Percentiles rank a stretch among this genome's conserved stretches.
phyloP scores from a whole-genome alignment of 2,797 vertebrate species.

The Cyprinella venusta region DNA sequence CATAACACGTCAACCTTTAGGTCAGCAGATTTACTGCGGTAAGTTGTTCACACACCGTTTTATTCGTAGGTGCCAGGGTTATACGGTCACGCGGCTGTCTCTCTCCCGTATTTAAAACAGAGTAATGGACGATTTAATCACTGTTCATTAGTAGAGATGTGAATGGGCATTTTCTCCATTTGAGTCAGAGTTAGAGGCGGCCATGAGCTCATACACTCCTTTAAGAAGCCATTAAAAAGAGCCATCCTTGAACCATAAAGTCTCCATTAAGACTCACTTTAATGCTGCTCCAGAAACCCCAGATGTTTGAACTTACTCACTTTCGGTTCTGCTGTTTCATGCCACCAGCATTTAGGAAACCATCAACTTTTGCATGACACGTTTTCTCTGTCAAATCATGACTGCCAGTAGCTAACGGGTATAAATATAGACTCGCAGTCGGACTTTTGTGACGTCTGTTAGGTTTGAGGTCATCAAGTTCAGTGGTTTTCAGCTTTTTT shows the following conservation, averaged over 20 bases:
- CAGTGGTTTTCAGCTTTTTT: not conserved
- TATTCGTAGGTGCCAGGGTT: not conserved
- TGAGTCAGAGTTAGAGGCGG: constrained; percentile 22
- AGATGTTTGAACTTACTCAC: constrained; percentile 14
- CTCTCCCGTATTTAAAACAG: constrained; percentile 1
- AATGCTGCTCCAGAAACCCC: not conserved
- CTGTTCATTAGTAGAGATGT: not conserved
- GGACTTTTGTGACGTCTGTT: not conserved
- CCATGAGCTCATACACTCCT: constrained; percentile 12
- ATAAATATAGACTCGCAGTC: not conserved
- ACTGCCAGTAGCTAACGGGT: constrained; percentile 2
- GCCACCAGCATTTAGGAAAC: constrained; percentile 20
- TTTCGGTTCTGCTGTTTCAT: constrained; percentile 1
- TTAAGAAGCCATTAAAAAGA: constrained; percentile 18
- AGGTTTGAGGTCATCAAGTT: constrained; percentile 1
- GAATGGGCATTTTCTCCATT: constrained; percentile 11
- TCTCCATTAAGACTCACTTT: constrained; percentile 24
- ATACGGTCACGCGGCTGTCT: not conserved
- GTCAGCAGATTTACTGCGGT: not conserved
- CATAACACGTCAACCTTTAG: not conserved
- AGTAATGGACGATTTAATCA: constrained; percentile 23
- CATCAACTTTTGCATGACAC: not conserved
- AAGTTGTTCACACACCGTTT: not conserved
- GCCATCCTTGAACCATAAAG: constrained; percentile 4
- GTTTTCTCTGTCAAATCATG: not conserved